Percentiles rank a stretch among this genome's conserved stretches.
Evolutionary conservation across 2,888 invertebrate genomes (phyloP).

Genomic region (Bibio marci): DNA sequence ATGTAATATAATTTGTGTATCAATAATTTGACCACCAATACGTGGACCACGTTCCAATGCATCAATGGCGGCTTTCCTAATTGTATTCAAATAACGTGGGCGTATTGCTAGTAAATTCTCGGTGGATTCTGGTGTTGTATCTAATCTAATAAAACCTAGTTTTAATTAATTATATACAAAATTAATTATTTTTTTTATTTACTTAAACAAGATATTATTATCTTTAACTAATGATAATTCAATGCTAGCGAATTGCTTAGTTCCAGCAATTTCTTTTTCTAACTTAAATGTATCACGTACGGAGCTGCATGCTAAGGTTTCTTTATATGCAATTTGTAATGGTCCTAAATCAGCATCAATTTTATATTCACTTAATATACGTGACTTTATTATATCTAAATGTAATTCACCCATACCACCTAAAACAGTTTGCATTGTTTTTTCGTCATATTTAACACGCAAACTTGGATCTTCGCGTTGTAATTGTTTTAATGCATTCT

Average conservation of each 20-base stretch:
- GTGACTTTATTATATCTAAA: slow-evolving; percentile 79
- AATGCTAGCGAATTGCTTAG: slow-evolving; percentile 23
- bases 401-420: slow-evolving; percentile 97
- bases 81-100: slow-evolving; percentile 46
- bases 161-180: background rate
- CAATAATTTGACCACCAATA: slow-evolving; percentile 65
- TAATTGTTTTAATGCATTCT: slow-evolving; percentile 61
- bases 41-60: slow-evolving; percentile 69
- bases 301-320: slow-evolving; percentile 36
- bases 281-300: slow-evolving; percentile 14
- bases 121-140: slow-evolving; percentile 47
- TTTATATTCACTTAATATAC: slow-evolving; percentile 74
- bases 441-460: slow-evolving; percentile 51
- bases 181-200: too few species aligned
- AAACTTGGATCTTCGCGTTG: slow-evolving; percentile 86
- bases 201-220: slow-evolving; percentile 34
- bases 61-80: slow-evolving; percentile 51
- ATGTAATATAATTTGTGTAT: slow-evolving; percentile 59
- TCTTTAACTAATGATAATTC: slow-evolving; percentile 26
- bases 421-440: slow-evolving; percentile 75
- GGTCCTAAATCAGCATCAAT: slow-evolving; percentile 82
- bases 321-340: slow-evolving; percentile 82
- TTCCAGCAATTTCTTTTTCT: slow-evolving; percentile 28
- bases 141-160: slow-evolving; percentile 29
- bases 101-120: slow-evolving; percentile 47